phyloP scores from a whole-genome alignment of 30 jellyfish, hydroid and myxozoan genomes.

The Phacellophora camtschatica region DNA sequence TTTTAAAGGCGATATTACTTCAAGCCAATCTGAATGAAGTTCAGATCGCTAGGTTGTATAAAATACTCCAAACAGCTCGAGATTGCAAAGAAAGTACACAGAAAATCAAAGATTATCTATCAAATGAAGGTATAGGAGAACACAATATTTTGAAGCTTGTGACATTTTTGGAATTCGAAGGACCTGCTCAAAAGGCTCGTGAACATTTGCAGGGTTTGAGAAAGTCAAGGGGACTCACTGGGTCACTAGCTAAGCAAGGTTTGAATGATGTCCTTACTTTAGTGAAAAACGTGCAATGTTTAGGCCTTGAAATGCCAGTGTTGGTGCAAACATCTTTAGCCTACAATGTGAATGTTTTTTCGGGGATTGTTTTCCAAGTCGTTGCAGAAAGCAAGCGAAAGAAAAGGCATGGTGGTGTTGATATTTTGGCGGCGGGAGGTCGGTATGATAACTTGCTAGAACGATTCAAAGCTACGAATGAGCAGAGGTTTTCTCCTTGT shows the following conservation, averaged over 20 bases:
- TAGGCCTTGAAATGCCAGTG: constrained; percentile 60
- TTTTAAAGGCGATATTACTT: constrained; percentile 73
- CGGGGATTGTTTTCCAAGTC: constrained; percentile 79
- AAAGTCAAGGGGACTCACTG: constrained; percentile 60
- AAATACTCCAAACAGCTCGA: constrained; percentile 43
- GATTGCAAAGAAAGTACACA: constrained; percentile 32
- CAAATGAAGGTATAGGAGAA: constrained; percentile 56
- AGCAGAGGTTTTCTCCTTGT: constrained; percentile 53
- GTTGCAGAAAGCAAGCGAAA: constrained; percentile 84
- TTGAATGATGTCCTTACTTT: constrained; percentile 58
- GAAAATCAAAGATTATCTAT: constrained; percentile 20
- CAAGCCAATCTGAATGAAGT: constrained; percentile 56
- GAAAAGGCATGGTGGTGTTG: constrained; percentile 76
- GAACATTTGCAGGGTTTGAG: constrained; percentile 71
- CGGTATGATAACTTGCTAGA: constrained; percentile 72
- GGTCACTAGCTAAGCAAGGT: constrained; percentile 77
- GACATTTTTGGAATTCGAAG: constrained; percentile 60
- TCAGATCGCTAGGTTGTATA: constrained; percentile 19
- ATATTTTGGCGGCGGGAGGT: constrained; percentile 92
- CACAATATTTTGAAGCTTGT: constrained; percentile 46
- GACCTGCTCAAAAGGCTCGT: constrained; percentile 62
- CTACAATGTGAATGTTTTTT: constrained; percentile 47
- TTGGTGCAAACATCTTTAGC: constrained; percentile 60
- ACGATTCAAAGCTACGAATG: constrained; percentile 41
- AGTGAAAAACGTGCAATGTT: constrained; percentile 18